These are phyloP conservation scores for Galagoides demidoff DNA, from an alignment of 2,797 vertebrate genomes.

Conservation along the genomic window DNA sequence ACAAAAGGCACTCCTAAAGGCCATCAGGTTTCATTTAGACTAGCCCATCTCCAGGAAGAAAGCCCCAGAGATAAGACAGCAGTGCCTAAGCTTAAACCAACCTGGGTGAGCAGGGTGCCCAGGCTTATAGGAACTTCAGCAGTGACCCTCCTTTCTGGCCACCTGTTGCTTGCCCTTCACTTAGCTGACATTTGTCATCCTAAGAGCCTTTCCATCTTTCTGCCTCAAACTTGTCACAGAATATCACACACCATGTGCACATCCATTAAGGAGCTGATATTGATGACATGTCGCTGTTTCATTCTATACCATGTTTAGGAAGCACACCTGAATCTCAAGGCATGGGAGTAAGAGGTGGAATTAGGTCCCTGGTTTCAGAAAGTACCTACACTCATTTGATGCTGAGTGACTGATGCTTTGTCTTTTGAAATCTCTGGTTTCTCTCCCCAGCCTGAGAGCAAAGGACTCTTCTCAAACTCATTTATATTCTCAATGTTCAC, in stretches of 20 bases:
- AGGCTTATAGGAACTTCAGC: neutral
- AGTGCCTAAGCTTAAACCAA: neutral
- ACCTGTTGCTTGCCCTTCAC: neutral
- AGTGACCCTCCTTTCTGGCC: neutral
- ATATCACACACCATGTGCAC: neutral
- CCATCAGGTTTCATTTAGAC: neutral
- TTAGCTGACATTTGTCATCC: neutral
- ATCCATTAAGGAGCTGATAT: neutral
- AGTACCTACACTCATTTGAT: neutral
- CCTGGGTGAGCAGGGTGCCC: constrained; percentile 18
- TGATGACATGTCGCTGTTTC: neutral
- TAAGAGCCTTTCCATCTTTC: too few species aligned
- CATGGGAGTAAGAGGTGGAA: neutral
- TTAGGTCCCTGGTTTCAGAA: neutral
- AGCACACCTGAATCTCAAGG: neutral
- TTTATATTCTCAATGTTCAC: neutral
- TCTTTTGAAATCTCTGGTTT: neutral
- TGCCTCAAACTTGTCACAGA: neutral
- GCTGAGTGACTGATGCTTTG: neutral
- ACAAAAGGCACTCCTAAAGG: neutral
- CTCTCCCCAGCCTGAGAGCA: neutral
- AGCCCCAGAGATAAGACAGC: neutral
- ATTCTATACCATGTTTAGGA: fast-evolving
- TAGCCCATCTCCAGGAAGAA: constrained; percentile 11
- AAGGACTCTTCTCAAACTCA: neutral